Evolutionary conservation across 2,888 invertebrate genomes (phyloP).

Genomic region (Charanyca ferruginea): DNA sequence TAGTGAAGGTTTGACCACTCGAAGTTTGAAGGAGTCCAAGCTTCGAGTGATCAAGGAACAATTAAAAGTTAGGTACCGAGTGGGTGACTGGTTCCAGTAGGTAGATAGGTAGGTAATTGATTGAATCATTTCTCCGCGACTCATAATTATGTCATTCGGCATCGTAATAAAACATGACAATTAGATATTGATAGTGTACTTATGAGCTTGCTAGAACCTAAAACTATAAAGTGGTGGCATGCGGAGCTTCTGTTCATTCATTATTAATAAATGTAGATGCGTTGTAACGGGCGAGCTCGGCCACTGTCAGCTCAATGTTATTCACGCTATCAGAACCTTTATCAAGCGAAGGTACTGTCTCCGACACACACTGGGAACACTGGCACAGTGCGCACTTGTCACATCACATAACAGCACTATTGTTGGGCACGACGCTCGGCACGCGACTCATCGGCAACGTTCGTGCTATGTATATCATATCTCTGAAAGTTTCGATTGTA

Average conservation of each 20-base stretch:
- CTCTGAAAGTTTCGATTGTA: slow-evolving; percentile 83
- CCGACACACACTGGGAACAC: not conserved
- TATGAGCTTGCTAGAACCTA: slow-evolving; percentile 80
- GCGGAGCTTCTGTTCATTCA: slow-evolving; percentile 64
- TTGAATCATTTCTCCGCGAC: slow-evolving; percentile 36
- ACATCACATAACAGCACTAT: slow-evolving; percentile 22
- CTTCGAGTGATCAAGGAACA: slow-evolving; percentile 7
- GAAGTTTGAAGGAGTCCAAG: too few relatives aligned
- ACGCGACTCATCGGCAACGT: slow-evolving; percentile 43
- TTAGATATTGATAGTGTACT: slow-evolving; percentile 74
- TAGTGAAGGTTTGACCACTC: slow-evolving; percentile 3
- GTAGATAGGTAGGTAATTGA: slow-evolving; percentile 2
- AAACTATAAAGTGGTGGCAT: slow-evolving; percentile 67
- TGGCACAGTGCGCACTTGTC: slow-evolving; percentile 30
- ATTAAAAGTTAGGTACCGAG: not conserved
- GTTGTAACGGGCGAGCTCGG: slow-evolving; percentile 50
- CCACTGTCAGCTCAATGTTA: slow-evolving; percentile 53
- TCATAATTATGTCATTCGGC: slow-evolving; percentile 65
- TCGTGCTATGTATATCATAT: slow-evolving; percentile 82
- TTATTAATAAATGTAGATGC: slow-evolving; percentile 62
- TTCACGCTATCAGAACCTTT: slow-evolving; percentile 59
- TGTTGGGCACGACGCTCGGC: slow-evolving; percentile 37
- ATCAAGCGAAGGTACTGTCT: slow-evolving; percentile 45
- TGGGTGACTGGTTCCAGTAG: slow-evolving; percentile 9
- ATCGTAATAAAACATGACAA: slow-evolving; percentile 65